Percentiles rank a stretch among this genome's conserved stretches.
Conservation (phyloP, 2,797 vertebrate species). For the Spinibarbus caldwelli region DNA sequence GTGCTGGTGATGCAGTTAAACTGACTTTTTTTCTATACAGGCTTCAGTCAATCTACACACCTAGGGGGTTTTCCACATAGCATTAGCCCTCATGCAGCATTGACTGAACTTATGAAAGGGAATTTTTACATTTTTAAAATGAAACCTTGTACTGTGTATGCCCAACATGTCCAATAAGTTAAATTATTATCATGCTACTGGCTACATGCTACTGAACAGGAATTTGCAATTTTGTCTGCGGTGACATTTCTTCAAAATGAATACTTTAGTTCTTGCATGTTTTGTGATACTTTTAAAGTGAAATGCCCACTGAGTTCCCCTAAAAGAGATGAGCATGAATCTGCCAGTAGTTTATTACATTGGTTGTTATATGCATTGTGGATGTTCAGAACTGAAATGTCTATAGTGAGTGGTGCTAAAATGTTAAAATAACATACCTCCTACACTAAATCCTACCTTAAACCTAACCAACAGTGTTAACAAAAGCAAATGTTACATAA, state of each 20-base stretch:
- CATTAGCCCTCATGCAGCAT: neutral
- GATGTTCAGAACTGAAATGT: neutral
- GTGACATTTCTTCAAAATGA: neutral
- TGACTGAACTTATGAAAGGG: neutral
- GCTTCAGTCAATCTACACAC: too few species aligned
- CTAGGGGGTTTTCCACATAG: neutral
- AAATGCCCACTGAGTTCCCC: neutral
- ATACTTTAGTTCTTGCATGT: neutral
- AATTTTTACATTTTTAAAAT: neutral
- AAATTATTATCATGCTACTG: neutral
- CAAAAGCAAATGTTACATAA: neutral
- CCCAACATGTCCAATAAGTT: neutral
- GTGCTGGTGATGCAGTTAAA: neutral
- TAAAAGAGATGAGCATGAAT: neutral
- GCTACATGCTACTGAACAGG: neutral
- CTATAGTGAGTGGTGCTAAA: neutral
- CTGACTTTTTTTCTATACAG: too few species aligned
- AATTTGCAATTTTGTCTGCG: neutral
- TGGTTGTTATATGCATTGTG: neutral
- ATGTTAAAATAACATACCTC: neutral
- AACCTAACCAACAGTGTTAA: neutral
- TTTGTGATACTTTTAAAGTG: neutral
- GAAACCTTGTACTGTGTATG: neutral
- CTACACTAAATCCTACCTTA: neutral
- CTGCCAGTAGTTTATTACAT: neutral